Evolutionary conservation across 1,140 invertebrate genomes (phyloP), one percentile per base, ranked within the genome.

Genomic region (Cepaea nemoralis): DNA sequence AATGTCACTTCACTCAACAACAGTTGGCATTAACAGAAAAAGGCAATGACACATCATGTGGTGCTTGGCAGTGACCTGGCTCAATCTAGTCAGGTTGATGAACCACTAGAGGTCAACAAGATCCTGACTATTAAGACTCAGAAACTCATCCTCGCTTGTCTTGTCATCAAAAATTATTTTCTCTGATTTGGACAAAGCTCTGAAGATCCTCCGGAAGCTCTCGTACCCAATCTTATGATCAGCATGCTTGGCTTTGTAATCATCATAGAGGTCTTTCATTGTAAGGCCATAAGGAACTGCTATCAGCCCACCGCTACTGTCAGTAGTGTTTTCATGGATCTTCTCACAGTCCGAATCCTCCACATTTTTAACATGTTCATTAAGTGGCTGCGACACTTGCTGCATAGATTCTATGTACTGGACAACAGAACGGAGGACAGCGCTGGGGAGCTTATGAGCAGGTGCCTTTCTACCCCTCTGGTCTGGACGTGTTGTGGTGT

Each of bases 221-320:
- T 77, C 75, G 37, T 77, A 77, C 22, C 75, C 55, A 37, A 77
- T 59, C 35, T 77, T 77, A 35, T 77, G 75, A 24, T 55, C 40
- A 16, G 55, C 14, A 31, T 77, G 75, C 40, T 77, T 77, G 16
- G 55, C 75, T 40, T 77, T 77, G 40, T 77, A 77, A 45, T 77
- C 75, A 37, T 77, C 50, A n/a, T 39, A 66, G 37, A 77, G 50
- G 39, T 77, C 55, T 39, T 77, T 77, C 75, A 77, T 77, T 19
- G 48, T 77, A 27, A 77, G 59, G 22, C 75, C 75, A 77, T 77
- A 77, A 22, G 75, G 75, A 24, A 77, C 42, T 35, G 42, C 2
- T 35, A 42, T 77, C 1, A 55, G 24, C 16, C 2, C 31, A 50
- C 1, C 31, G 16, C 19, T 48, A 22, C 8, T 5, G 16, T 37